These are phyloP conservation scores for Numenius phaeopus DNA, from an alignment of 2,797 vertebrate species.

Conservation along the genomic window DNA sequence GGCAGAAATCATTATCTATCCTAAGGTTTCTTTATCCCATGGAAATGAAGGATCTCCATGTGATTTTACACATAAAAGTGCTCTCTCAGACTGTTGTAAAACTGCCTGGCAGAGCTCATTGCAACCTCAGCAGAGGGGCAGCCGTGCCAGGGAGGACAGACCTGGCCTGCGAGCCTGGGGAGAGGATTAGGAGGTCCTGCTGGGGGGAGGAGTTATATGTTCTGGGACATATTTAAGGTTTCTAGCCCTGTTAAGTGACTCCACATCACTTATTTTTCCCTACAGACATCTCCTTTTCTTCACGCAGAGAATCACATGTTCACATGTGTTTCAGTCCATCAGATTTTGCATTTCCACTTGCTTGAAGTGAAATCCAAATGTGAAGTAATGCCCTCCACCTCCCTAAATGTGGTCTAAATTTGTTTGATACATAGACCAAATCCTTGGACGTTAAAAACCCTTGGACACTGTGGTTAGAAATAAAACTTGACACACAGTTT, in stretches of 20 bases:
- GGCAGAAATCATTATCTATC: background rate
- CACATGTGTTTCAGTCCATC: background rate
- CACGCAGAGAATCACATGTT: background rate
- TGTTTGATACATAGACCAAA: background rate
- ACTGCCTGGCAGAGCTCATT: background rate
- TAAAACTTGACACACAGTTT: background rate
- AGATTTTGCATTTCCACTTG: background rate
- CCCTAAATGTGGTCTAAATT: background rate
- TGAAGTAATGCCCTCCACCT: background rate
- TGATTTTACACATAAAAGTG: background rate
- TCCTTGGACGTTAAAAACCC: background rate
- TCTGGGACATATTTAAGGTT: background rate
- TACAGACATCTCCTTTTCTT: background rate
- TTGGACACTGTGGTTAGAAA: background rate
- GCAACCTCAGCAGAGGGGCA: background rate
- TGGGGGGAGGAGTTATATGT: background rate
- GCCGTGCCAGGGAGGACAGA: background rate
- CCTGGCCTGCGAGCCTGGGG: rapidly evolving
- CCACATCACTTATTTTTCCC: background rate
- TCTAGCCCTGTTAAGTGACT: background rate
- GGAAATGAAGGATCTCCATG: background rate
- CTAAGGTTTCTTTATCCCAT: background rate
- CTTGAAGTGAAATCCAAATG: background rate
- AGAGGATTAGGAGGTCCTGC: background rate
- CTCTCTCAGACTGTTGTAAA: background rate